Conservation (phyloP, 2,888 invertebrate species). For the Drosophila paracracens region DNA sequence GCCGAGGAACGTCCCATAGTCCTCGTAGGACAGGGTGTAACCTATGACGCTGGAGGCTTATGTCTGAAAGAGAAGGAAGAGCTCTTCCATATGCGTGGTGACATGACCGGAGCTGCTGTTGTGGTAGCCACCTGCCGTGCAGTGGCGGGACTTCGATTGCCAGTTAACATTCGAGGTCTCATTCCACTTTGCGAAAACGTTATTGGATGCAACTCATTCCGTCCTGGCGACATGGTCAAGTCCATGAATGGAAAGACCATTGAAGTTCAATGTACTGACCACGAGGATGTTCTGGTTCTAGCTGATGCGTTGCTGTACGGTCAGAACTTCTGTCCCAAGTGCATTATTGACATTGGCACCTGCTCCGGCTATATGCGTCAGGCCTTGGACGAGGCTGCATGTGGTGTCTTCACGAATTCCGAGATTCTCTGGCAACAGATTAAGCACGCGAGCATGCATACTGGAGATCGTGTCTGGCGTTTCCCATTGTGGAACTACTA, state of each 20-base stretch:
- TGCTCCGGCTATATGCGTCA: conserved; percentile 89
- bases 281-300: conserved; percentile 91
- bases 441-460: conserved; percentile 89
- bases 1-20: conserved; percentile 89
- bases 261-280: conserved; percentile 89
- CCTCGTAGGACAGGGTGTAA: conserved; percentile 90
- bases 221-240: conserved; percentile 91
- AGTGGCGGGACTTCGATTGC: conserved; percentile 89
- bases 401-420: conserved; percentile 91
- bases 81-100: conserved; percentile 88
- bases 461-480: conserved; percentile 93
- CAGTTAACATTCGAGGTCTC: conserved; percentile 90
- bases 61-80: conserved; percentile 87
- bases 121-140: conserved; percentile 90
- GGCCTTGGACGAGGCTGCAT: conserved; percentile 88
- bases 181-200: conserved; percentile 93
- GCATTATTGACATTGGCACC: conserved; percentile 92
- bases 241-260: conserved; percentile 92
- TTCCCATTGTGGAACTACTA: conserved; percentile 92
- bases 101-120: conserved; percentile 94
- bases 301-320: conserved; percentile 93
- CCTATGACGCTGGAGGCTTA: conserved; percentile 91
- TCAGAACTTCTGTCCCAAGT: conserved; percentile 87
- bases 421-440: conserved; percentile 88
- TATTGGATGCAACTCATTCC: conserved; percentile 91